Evolutionary conservation across 1,140 invertebrate genomes (phyloP).

Genomic region (Choristoneura fumiferana): DNA sequence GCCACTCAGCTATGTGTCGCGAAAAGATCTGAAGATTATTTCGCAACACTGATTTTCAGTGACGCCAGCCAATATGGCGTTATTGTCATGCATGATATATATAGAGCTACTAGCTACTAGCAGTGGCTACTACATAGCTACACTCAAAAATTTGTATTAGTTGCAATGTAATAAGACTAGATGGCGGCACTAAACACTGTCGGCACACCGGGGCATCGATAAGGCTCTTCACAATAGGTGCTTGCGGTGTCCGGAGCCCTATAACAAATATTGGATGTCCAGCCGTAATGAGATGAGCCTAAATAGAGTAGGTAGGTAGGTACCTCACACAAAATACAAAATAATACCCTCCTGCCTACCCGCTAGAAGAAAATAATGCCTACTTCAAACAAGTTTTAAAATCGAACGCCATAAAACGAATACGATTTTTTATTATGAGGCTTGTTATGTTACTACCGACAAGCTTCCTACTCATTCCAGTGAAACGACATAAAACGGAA

Average conservation of each 20-base stretch:
- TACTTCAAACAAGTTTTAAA: background rate
- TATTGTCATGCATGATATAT: too few relatives aligned
- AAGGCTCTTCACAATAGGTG: slow-evolving; percentile 25
- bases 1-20: too few relatives aligned
- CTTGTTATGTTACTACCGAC: background rate
- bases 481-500: background rate
- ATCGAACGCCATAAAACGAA: background rate
- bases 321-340: background rate
- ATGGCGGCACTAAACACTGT: too few relatives aligned
- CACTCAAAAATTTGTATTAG: too few relatives aligned
- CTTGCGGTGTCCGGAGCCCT: slow-evolving; percentile 28
- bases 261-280: slow-evolving; percentile 35
- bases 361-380: background rate
- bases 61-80: too few relatives aligned
- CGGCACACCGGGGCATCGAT: too few relatives aligned
- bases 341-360: background rate
- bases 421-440: background rate
- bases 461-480: slow-evolving; percentile 7
- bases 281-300: slow-evolving; percentile 15
- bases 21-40: too few relatives aligned
- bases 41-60: too few relatives aligned
- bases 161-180: too few relatives aligned
- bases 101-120: too few relatives aligned
- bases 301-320: too few relatives aligned
- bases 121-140: too few relatives aligned